Percentiles rank a stretch among this genome's conserved stretches.
Evolutionary conservation across 2,113 vertebrate genomes (phyloP).

Genomic region (Phaethon lepturus): DNA sequence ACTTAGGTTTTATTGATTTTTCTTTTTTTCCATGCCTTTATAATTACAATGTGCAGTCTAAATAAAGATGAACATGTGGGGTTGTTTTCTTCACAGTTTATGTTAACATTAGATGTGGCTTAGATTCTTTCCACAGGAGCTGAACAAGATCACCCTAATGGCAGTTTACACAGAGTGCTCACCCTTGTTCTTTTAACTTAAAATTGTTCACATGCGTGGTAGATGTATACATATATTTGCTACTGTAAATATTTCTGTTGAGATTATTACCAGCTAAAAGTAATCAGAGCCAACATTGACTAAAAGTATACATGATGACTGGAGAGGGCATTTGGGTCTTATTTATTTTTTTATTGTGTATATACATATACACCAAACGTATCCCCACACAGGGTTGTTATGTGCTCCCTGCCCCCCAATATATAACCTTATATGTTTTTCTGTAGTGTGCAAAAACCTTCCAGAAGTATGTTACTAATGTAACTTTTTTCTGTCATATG

Average conservation of each 20-base stretch:
- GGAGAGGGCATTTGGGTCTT: neutral
- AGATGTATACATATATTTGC: neutral
- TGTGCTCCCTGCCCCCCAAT: fast-evolving
- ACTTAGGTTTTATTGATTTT: neutral
- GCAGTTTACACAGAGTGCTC: neutral
- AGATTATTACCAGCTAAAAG: neutral
- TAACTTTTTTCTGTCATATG: neutral
- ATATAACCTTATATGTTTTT: neutral
- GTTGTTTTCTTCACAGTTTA: neutral
- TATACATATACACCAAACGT: neutral
- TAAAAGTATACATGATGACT: neutral
- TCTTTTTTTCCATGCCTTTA: neutral
- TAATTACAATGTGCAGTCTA: neutral
- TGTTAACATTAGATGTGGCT: neutral
- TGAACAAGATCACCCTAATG: neutral
- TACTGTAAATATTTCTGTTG: neutral
- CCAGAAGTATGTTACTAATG: neutral
- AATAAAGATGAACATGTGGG: neutral
- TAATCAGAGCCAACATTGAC: neutral
- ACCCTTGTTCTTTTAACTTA: neutral
- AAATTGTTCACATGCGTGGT: neutral
- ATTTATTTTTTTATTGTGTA: neutral
- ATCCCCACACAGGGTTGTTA: fast-evolving
- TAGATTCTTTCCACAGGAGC: neutral
- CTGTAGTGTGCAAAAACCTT: neutral